Evolutionary conservation across 2,113 vertebrate species (phyloP), one percentile per base, ranked within the genome.

Genomic region (Psittacara wagleri): DNA sequence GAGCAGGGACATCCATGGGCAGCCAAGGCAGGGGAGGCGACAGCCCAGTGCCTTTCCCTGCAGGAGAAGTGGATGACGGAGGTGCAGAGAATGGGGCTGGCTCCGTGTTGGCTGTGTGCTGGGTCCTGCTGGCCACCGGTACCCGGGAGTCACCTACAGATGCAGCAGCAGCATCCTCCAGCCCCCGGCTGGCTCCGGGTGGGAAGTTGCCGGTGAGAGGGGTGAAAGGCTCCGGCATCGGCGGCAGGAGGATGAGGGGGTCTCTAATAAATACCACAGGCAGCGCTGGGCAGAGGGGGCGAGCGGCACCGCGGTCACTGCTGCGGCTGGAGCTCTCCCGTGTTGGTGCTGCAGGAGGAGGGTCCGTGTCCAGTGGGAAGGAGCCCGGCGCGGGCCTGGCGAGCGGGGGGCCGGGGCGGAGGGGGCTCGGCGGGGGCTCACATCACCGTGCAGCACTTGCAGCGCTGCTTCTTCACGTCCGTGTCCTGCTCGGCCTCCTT

Each of bases 381-480:
- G 41, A 62, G 70, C 88, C 92, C 35, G 31, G 81, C 1, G 29
- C n/a, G 69, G 70, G 66, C 59, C 83, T 68, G 86, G 94, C 39
- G 66, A 80, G 93, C 54, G 54, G 62, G 57, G 96, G 96, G 31
- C 76, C 59, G 67, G 94, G 90, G 72, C 31, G 10, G 77, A 51
- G 75, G 91, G 91, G 92, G 59, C 79, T 74, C 24, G 35, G 78
- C 24, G 59, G 84, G 95, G 73, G 8, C 92, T 99, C 98, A 99
- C 99, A 99, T 99, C 94, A 99, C 94, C 10, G 97, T 98, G 96
- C 99, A 99, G 97, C 99, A 99, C 97, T 99, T 99, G 96, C 99
- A 99, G 11, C 98, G 98, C 94, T 98, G 98, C 96, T 99, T 99
- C 98, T 99, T 99, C 96, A 94, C 83, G 87, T 98, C 98, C 13